phyloP scores from a whole-genome alignment of 2,888 invertebrate species.

The Melieria omissa region DNA sequence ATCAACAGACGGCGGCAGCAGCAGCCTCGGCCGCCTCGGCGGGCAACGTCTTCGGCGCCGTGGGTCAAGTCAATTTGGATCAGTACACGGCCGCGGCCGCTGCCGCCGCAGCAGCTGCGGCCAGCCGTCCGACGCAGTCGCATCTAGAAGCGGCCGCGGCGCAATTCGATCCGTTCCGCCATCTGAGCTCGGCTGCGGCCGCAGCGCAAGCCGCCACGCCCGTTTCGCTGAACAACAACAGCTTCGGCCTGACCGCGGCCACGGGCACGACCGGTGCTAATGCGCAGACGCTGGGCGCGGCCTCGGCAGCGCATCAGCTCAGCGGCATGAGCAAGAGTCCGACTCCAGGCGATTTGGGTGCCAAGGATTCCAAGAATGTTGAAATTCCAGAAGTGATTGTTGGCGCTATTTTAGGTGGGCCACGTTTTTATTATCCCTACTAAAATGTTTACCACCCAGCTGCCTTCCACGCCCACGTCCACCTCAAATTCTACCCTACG shows the following conservation, averaged over 20 bases:
- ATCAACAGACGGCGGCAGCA: conserved; percentile 66
- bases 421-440: conserved; percentile 64
- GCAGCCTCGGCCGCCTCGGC: conserved; percentile 65
- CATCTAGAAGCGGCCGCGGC: conserved; percentile 77
- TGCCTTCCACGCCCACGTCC: no score
- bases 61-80: conserved; percentile 80
- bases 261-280: conserved; percentile 71
- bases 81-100: conserved; percentile 72
- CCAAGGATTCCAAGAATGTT: conserved; percentile 88
- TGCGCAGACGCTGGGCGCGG: conserved; percentile 67
- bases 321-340: conserved; percentile 84
- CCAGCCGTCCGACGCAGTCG: conserved; percentile 72
- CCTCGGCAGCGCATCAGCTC: conserved; percentile 68
- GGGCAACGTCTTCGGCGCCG: conserved; percentile 83
- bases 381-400: conserved; percentile 97
- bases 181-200: conserved; percentile 78
- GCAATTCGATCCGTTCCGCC: conserved; percentile 77
- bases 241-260: conserved; percentile 78
- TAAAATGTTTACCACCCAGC: conserved; percentile 46
- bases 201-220: conserved; percentile 78
- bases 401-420: conserved; percentile 92
- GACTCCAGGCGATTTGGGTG: conserved; percentile 80
- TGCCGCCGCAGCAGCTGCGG: conserved; percentile 79
- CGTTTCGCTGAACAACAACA: conserved; percentile 85
- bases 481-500: no score